Base-by-base conservation (phyloP, 2,888 invertebrate genomes). In the Trichogramma evanescens region DNA sequence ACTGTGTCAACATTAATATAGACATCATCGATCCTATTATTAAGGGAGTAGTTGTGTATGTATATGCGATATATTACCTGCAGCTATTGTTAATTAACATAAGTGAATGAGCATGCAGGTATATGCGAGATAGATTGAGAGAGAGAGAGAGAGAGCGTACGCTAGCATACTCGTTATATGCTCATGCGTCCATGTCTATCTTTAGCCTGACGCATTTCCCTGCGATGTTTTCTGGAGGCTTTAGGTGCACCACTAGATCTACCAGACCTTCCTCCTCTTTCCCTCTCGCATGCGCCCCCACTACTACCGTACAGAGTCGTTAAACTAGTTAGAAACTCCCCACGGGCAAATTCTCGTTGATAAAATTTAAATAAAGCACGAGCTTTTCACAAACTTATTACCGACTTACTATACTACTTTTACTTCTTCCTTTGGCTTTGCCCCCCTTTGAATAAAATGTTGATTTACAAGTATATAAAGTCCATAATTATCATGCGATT, bases 131-230 rank as follows among this genome's bases (percentile, higher is more conserved):
- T 55, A 54, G 62, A 62, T 51, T 54, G 26, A 26, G 26, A 26
- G 26, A 26, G 26, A 26, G 26, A 26, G 26, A 26, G 26, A 26
- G 26, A 13, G 26, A 26, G 3, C 26, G 26, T 26, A 26, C 59
- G 51, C 56, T 54, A 54, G 56, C 46, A 46, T 57, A 26, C 26
- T 26, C 26, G 26, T 26, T 26, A 26, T 26, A 26, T 26, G 26
- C 3, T 26, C 44, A 46, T 57, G 48, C 40, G 9, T 41, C 42
- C 58, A 43, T 48, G 56, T 38, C 59, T 45, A 46, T 26, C 55
- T 59, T 50, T 49, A 57, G 52, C 62, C 50, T 58, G 56, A 50
- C 58, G 58, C 58, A 59, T 61, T 63, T 61, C 60, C 62, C 54
- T 26, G 2, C 55, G 52, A 52, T 56, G 56, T 60, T 56, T 56